phyloP scores from a whole-genome alignment of 2,113 vertebrate genomes.

The Bolborhynchus lineola region DNA sequence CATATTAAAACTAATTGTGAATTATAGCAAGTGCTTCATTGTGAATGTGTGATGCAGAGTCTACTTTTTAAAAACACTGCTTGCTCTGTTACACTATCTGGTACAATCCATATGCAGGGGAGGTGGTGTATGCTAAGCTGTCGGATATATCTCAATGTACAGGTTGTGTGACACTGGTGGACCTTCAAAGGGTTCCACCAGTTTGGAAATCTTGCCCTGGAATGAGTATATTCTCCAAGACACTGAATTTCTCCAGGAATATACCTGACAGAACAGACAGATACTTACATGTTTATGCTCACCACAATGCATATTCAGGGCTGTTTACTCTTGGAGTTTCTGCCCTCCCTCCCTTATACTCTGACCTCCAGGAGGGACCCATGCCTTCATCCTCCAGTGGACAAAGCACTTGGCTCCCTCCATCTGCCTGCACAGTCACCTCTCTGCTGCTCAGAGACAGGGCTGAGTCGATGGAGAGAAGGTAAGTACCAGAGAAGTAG shows the following conservation, averaged over 20 bases:
- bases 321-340: neutral
- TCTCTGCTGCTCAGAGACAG: neutral
- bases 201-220: neutral
- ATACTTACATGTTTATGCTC: neutral
- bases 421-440: neutral
- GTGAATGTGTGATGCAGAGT: neutral
- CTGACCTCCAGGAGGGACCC: neutral
- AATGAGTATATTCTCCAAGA: neutral
- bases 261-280: neutral
- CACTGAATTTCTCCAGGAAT: neutral
- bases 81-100: neutral
- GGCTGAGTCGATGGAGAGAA: neutral
- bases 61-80: neutral
- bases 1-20: neutral
- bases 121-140: neutral
- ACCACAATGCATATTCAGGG: neutral
- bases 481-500: neutral
- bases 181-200: neutral
- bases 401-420: neutral
- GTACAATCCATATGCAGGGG: accelerated
- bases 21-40: neutral
- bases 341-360: neutral
- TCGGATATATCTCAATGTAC: neutral
- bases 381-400: neutral
- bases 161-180: neutral